Conservation (phyloP, 2,113 vertebrate species). For the Acrocephalus arundinaceus region DNA sequence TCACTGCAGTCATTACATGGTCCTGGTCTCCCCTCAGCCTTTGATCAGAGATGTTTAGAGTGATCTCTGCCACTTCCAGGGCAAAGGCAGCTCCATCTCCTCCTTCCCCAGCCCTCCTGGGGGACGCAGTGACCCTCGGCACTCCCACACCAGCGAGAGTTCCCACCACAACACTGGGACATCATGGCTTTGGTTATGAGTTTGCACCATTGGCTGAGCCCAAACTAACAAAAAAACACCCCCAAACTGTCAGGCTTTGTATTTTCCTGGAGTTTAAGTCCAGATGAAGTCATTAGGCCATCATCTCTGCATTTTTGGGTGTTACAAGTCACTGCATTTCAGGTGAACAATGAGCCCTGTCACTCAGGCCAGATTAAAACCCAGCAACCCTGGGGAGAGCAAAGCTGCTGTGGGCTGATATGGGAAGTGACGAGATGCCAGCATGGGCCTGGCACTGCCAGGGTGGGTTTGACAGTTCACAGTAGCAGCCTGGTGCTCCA, state of each 20-base stretch:
- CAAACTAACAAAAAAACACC: background rate
- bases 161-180: background rate
- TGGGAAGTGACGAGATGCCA: background rate
- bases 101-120: background rate
- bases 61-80: background rate
- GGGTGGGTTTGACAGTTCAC: background rate
- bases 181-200: background rate
- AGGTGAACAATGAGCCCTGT: background rate
- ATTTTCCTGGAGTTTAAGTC: background rate
- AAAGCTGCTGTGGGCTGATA: background rate
- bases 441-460: accelerated
- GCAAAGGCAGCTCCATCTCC: background rate
- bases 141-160: accelerated
- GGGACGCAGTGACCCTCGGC: background rate
- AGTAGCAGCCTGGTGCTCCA: background rate
- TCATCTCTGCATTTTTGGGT: background rate
- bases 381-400: background rate
- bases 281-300: background rate
- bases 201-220: background rate
- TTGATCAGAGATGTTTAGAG: background rate
- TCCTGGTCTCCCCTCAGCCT: background rate
- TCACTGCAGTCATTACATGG: background rate
- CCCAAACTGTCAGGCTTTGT: background rate
- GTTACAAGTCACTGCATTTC: background rate
- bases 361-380: background rate